phyloP scores from a whole-genome alignment of 1,140 invertebrate genomes.

The Apis florea region DNA sequence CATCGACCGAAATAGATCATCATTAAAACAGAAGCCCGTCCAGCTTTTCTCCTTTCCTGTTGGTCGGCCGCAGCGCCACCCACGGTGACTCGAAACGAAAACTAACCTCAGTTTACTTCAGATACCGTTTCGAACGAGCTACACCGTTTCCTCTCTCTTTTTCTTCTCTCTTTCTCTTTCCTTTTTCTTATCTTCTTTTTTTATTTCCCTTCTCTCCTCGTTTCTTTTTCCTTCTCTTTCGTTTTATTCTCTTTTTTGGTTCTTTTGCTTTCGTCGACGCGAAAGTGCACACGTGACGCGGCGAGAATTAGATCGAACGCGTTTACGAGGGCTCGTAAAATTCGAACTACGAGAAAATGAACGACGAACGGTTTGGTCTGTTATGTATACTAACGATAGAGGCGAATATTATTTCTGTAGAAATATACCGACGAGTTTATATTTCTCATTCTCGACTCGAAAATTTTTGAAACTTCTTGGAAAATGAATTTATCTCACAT shows the following conservation, averaged over 20 bases:
- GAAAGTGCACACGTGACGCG: constrained; percentile 12
- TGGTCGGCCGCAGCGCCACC: constrained; percentile 36
- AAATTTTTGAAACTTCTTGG: background rate
- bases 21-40: constrained; percentile 56
- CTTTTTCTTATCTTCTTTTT: background rate
- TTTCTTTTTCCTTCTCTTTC: background rate
- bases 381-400: background rate
- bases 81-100: constrained; percentile 28
- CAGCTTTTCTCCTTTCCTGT: constrained; percentile 17
- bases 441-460: background rate
- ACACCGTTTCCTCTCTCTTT: background rate
- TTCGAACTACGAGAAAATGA: background rate
- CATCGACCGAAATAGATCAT: constrained; percentile 60
- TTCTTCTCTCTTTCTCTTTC: background rate
- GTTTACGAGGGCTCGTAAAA: constrained; percentile 38
- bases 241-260: too few relatives aligned
- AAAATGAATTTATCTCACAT: too few relatives aligned
- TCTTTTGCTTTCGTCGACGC: background rate
- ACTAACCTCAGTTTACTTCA: constrained; percentile 35
- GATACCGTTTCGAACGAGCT: background rate
- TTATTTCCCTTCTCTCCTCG: background rate
- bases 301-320: constrained; percentile 27
- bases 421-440: background rate
- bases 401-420: background rate
- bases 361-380: background rate